phyloP scores from a whole-genome alignment of 1,140 invertebrate genomes.

The Aphelinus certus region DNA sequence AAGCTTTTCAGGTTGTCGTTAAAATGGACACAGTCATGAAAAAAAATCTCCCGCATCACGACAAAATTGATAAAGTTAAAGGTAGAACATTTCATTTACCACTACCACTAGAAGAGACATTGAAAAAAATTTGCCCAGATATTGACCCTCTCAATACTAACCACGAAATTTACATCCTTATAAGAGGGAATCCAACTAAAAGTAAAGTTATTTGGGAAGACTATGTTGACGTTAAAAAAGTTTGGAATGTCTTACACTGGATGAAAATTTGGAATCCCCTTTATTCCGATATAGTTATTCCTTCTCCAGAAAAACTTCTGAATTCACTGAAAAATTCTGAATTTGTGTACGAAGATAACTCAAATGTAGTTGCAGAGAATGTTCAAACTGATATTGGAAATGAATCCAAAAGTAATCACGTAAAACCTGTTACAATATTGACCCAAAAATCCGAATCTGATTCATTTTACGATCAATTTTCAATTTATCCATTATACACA shows the following conservation, averaged over 20 bases:
- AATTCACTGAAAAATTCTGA: too few species aligned
- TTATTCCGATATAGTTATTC: too few species aligned
- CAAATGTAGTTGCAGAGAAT: too few species aligned
- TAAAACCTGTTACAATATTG: conserved; percentile 43
- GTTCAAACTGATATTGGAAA: too few species aligned
- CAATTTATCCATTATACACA: conserved; percentile 16
- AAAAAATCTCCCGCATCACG: conserved; percentile 48
- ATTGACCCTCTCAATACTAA: conserved; percentile 33
- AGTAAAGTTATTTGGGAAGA: conserved; percentile 22
- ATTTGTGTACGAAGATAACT: too few species aligned
- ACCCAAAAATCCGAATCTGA: too few species aligned
- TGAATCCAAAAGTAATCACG: too few species aligned
- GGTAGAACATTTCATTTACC: conserved; percentile 55
- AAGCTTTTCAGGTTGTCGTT: conserved; percentile 54
- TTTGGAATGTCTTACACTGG: too few species aligned
- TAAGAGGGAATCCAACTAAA: conserved; percentile 34
- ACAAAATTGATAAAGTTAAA: conserved; percentile 47
- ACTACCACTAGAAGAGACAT: conserved; percentile 50
- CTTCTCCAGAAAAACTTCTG: too few species aligned
- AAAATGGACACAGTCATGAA: conserved; percentile 47
- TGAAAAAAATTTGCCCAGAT: conserved; percentile 36
- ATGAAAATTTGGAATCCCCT: too few species aligned
- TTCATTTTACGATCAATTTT: conserved; percentile 31
- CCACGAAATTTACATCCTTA: conserved; percentile 47
- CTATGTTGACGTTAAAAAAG: conserved; percentile 9